These are phyloP conservation scores for Lerema accius DNA, from an alignment of 1,140 invertebrate species.

Conservation along the genomic window DNA sequence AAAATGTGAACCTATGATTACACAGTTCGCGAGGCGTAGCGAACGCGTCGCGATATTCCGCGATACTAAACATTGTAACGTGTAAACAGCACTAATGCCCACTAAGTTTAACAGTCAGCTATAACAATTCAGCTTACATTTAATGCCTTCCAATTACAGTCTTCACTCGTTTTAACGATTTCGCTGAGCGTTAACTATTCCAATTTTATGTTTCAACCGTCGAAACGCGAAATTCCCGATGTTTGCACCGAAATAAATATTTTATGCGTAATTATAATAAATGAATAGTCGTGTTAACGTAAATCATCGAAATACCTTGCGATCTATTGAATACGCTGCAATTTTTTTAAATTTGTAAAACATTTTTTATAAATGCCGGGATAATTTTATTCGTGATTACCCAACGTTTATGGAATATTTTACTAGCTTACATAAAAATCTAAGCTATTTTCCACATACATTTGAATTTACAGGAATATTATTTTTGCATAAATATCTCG, in stretches of 20 bases:
- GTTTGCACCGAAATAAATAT: conserved; percentile 57
- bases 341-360: too few relatives aligned
- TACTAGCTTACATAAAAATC: too few relatives aligned
- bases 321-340: background rate
- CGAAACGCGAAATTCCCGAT: conserved; percentile 64
- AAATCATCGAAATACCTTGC: background rate
- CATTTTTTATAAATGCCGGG: too few relatives aligned
- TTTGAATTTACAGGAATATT: too few relatives aligned
- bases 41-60: conserved; percentile 26
- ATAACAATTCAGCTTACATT: conserved; percentile 74
- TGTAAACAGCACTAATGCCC: conserved; percentile 75
- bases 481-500: too few relatives aligned
- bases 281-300: conserved; percentile 22
- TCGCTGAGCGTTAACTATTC: conserved; percentile 74
- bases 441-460: too few relatives aligned
- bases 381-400: too few relatives aligned
- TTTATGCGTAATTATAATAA: conserved; percentile 54
- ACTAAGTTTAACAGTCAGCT: conserved; percentile 77
- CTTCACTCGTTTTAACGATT: conserved; percentile 76
- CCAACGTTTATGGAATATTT: too few relatives aligned
- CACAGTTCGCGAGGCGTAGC: conserved; percentile 21
- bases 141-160: conserved; percentile 81
- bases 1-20: conserved; percentile 31
- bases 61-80: conserved; percentile 63
- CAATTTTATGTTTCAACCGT: conserved; percentile 73